Base-by-base conservation (phyloP, 2,113 vertebrate species). In the Circaetus cinerascens region DNA sequence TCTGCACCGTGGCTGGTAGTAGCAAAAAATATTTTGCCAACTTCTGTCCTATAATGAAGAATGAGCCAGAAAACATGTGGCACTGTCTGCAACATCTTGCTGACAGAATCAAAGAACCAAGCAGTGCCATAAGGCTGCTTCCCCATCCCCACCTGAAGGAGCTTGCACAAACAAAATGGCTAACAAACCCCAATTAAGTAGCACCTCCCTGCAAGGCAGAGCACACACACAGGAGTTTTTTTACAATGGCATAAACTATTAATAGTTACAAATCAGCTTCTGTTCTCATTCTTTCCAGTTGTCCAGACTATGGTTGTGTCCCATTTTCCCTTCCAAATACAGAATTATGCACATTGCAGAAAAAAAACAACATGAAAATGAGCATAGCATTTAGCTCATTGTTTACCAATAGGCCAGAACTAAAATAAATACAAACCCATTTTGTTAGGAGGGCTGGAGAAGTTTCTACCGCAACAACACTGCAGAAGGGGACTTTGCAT, bases 291-390 rank as follows among this genome's bases (percentile, higher is more conserved):
- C 53, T 53, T 73, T 62, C 40, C 55, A 32, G 15, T 30, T 29
- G 19, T 19, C 9, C 59, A 66, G 53, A 8, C 20, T 38, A n/a
- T 3, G 11, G 25, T 5, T 55, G 14, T 15, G 23, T 13, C 38
- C 32, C 4, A 1, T 36, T 74, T 83, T 45, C 53, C 26, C 56
- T 66, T 53, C n/a, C 51, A 88, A 34, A 57, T 17, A 22, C 20
- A 74, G 51, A 59, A n/a, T 32, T 81, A 27, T 9, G 30, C 7
- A 9, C 4, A 46, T 10, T 53, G 27, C 38, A 45, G 32, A 5
- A 59, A 51, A 57, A 32, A 41, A 21, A 1, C 0, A 0, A 5
- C 32, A 11, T 2, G 0, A 40, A 63, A 18, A 20, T 3, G n/a
- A 55, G 56, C 29, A 14, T 3, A 69, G 55, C n/a, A 7, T 21